These are phyloP conservation scores for Cistogaster globosa DNA, from an alignment of 2,888 invertebrate species.

Conservation along the genomic window DNA sequence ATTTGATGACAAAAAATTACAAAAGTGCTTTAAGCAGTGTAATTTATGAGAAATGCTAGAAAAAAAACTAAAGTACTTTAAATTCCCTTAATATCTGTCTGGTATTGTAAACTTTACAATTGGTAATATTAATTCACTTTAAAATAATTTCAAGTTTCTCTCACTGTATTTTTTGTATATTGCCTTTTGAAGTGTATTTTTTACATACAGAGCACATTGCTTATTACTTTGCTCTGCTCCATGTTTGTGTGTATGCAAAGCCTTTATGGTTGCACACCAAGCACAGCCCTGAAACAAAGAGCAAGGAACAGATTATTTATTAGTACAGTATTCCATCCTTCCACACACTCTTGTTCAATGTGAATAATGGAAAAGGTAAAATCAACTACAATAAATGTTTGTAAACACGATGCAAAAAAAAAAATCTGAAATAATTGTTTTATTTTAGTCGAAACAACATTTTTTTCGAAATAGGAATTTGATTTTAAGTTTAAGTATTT, in stretches of 20 bases:
- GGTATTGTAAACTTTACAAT: too few relatives aligned
- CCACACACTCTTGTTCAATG: background rate
- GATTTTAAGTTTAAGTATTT: too few relatives aligned
- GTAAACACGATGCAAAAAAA: background rate
- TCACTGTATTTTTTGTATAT: background rate
- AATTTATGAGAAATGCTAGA: too few relatives aligned
- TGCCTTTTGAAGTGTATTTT: background rate
- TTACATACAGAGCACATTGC: background rate
- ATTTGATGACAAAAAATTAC: too few relatives aligned
- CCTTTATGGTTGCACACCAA: background rate
- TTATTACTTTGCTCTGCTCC: background rate
- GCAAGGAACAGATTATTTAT: slow-evolving; percentile 45
- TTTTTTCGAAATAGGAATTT: background rate
- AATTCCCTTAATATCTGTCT: too few relatives aligned
- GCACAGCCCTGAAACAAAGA: background rate
- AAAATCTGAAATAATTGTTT: too few relatives aligned
- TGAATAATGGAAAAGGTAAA: background rate
- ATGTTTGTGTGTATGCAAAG: background rate
- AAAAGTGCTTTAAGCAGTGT: too few relatives aligned
- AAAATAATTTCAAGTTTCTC: background rate
- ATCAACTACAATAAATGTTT: background rate
- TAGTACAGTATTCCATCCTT: slow-evolving; percentile 9
- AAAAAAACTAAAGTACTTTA: too few relatives aligned
- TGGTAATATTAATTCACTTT: too few relatives aligned
- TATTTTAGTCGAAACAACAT: background rate